Evolutionary conservation across 2,113 vertebrate genomes (phyloP), one percentile per base, ranked within the genome.

Genomic region (Carassius carassius): DNA sequence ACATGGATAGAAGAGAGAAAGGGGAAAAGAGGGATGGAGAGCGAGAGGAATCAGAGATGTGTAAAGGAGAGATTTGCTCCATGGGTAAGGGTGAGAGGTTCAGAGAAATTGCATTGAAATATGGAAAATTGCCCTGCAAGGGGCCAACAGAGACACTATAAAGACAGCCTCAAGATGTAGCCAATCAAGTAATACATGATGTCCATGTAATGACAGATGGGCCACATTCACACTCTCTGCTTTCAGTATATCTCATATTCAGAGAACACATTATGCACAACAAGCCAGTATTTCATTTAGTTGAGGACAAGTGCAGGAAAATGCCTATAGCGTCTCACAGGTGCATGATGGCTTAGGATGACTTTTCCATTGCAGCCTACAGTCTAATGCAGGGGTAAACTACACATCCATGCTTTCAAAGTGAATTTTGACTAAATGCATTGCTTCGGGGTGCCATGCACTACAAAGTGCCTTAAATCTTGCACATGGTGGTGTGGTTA

Each of bases 31-130:
- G 25, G 47, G 17, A 72, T 29, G 41, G 35, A 35, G 8, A 63
- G 2, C 41, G 25, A 25, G 13, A 78, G 49, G 16, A 69, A 35
- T 51, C 44, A 67, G 37, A 23, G 4, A 25, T 41, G 80, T 72
- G 49, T 72, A 49, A 72, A 82, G 67, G 32, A 78, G 19, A 78
- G 29, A 82, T 37, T 82, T 6, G 3, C 65, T 82, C 67, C 51
- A 21, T 72, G 29, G 67, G 29, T 51, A 44, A 79, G 35, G 29
- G 65, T 23, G 86, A 79, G 82, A 76, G 77, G n/a, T 76, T 85
- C 56, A 51, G 56, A 80, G 65, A 77, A 87, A 81, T 77, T 77
- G 41, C 84, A 67, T 49, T 84, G 21, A 87, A 81, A 75, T 80
- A 73, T 67, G 47, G n/a, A 69, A 65, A 80, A 80, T 72, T 67